phyloP scores from a whole-genome alignment of 1,140 invertebrate species.

The Cotesia vestalis region DNA sequence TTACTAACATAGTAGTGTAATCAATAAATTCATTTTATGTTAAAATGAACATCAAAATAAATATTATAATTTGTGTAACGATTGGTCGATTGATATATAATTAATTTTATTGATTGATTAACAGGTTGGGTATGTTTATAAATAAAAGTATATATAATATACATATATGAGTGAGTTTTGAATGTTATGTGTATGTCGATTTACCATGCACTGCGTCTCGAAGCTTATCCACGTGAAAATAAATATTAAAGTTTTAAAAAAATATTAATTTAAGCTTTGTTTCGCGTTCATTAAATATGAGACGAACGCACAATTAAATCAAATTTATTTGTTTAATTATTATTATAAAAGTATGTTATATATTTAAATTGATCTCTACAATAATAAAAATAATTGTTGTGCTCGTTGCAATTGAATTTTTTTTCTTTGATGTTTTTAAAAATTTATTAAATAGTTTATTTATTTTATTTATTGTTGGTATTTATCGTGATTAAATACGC shows the following conservation, averaged over 20 bases:
- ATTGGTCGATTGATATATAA: no score
- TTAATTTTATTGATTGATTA: slow-evolving; percentile 14
- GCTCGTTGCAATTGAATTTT: background rate
- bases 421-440: background rate
- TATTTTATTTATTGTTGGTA: background rate
- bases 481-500: background rate
- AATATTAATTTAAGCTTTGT: background rate
- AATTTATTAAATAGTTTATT: background rate
- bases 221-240: background rate
- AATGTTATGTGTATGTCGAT: slow-evolving; percentile 18
- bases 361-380: no score
- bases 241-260: background rate
- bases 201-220: background rate
- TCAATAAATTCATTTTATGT: no score
- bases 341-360: no score
- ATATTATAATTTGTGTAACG: no score
- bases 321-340: no score
- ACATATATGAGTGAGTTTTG: slow-evolving; percentile 4
- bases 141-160: background rate
- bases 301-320: no score
- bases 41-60: no score
- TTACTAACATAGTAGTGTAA: background rate
- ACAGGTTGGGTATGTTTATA: slow-evolving; percentile 33
- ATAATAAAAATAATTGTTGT: no score
- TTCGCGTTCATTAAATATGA: no score